Percentiles rank a stretch among this genome's conserved stretches.
Evolutionary conservation across 2,888 invertebrate genomes (phyloP).

Genomic region (Choreutis nemorana): DNA sequence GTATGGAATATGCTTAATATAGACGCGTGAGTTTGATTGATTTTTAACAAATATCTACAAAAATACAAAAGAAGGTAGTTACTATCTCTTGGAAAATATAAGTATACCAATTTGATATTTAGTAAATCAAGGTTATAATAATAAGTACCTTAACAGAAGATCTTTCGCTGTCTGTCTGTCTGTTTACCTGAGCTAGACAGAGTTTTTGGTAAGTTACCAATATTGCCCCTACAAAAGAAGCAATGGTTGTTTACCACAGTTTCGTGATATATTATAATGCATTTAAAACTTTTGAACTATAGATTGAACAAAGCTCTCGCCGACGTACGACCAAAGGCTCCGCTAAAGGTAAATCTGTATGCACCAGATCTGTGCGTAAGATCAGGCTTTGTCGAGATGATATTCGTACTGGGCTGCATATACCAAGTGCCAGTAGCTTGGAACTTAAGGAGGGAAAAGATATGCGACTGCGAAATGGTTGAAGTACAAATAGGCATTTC

Average conservation of each 20-base stretch:
- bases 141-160: too few species aligned
- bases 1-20: constrained; percentile 55
- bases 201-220: too few species aligned
- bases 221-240: too few species aligned
- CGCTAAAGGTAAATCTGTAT: constrained; percentile 33
- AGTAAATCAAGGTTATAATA: too few species aligned
- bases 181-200: too few species aligned
- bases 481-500: constrained; percentile 47
- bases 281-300: constrained; percentile 7
- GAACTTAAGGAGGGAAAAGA: constrained; percentile 43
- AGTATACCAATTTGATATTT: too few species aligned
- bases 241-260: too few species aligned
- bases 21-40: constrained; percentile 32
- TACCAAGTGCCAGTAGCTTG: constrained; percentile 37
- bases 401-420: constrained; percentile 44
- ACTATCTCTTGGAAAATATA: too few species aligned
- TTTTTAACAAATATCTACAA: too few species aligned
- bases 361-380: constrained; percentile 45
- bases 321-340: constrained; percentile 39
- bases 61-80: too few species aligned
- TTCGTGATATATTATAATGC: too few species aligned
- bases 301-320: constrained; percentile 44
- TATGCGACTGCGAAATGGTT: constrained; percentile 51
- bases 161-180: too few species aligned
- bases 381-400: constrained; percentile 29